phyloP scores from a whole-genome alignment of 2,113 vertebrate species.

The Nanorana parkeri region DNA sequence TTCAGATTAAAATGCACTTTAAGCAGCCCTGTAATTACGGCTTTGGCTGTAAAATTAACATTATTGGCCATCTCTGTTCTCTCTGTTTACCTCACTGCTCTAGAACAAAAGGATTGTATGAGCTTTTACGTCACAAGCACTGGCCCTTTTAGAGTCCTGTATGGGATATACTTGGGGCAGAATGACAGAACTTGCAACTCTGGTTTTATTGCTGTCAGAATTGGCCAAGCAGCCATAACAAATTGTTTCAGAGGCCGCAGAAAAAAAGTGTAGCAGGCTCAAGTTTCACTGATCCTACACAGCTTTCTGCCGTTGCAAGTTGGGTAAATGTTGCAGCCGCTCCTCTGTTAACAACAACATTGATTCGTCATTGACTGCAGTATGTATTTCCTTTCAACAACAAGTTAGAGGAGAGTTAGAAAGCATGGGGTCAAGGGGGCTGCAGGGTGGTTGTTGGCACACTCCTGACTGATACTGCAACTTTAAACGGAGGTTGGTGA shows the following conservation, averaged over 20 bases:
- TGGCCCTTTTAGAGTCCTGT: not conserved
- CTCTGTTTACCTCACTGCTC: no score
- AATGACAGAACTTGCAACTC: constrained; percentile 46
- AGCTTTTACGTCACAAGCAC: not conserved
- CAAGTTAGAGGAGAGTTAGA: not conserved
- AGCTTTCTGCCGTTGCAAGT: constrained; percentile 6
- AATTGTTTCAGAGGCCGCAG: constrained; percentile 32
- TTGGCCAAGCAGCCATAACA: constrained; percentile 21
- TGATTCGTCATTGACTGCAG: constrained; percentile 9
- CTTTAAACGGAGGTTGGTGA: no score
- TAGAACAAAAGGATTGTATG: no score
- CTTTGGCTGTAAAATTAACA: no score
- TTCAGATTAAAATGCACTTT: no score
- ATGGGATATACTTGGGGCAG: constrained; percentile 1
- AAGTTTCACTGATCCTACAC: constrained; percentile 39
- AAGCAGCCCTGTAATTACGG: no score
- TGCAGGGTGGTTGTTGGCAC: not conserved
- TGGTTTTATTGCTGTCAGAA: constrained; percentile 37
- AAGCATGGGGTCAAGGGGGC: not conserved
- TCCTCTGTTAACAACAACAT: not conserved
- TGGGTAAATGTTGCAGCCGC: constrained; percentile 1
- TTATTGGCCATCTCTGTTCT: no score
- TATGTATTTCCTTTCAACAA: not conserved
- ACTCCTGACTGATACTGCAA: no score
- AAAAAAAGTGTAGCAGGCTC: constrained; percentile 43